Percentiles rank a stretch among this genome's conserved stretches.
Conservation (phyloP, 2,888 invertebrate species). For the Phymatocera aterrima region DNA sequence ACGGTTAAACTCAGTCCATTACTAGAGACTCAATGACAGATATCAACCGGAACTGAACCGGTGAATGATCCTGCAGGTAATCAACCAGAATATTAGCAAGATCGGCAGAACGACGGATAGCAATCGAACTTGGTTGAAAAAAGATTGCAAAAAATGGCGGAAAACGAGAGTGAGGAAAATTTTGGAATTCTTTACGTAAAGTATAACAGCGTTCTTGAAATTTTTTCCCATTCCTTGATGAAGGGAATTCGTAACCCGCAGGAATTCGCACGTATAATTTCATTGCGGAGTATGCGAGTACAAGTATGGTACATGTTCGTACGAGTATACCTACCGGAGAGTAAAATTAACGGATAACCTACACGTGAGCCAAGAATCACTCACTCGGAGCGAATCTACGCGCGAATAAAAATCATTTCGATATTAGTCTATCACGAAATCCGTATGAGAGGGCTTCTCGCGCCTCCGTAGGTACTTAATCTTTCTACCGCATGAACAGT, state of each 20-base stretch:
- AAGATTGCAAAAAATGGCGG: too few relatives aligned
- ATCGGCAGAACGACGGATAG: neutral
- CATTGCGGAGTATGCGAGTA: neutral
- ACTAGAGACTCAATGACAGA: neutral
- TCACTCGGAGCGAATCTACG: neutral
- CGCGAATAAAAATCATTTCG: neutral
- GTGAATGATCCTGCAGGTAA: neutral
- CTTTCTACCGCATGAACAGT: slow-evolving; percentile 5
- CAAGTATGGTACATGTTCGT: too few relatives aligned
- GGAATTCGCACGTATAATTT: neutral
- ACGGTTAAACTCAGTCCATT: slow-evolving; percentile 22
- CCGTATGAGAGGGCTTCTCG: neutral
- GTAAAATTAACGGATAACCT: neutral
- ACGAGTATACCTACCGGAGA: neutral
- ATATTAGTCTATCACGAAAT: neutral
- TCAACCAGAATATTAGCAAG: neutral
- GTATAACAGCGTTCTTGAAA: too few relatives aligned
- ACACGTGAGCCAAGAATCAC: too few relatives aligned
- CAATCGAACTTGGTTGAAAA: neutral
- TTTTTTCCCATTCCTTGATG: too few relatives aligned
- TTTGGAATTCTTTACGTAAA: neutral
- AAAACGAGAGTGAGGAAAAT: neutral
- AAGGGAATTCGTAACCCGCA: too few relatives aligned
- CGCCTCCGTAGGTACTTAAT: neutral
- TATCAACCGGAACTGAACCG: neutral